These are phyloP conservation scores for Lepilemur septentrionalis DNA, from an alignment of 2,797 vertebrate species.

Conservation along the genomic window DNA sequence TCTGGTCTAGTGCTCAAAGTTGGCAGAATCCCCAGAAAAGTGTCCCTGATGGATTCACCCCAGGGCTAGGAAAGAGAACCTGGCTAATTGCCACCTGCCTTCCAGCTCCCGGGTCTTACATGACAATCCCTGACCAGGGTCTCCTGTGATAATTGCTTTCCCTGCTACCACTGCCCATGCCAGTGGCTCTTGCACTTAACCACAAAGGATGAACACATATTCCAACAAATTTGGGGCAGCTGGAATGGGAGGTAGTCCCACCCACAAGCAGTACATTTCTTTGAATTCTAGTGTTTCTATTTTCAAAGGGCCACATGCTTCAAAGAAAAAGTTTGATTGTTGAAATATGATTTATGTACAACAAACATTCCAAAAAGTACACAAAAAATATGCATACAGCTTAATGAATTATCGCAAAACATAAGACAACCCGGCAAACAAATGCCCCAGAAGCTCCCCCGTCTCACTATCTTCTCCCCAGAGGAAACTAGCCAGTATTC, in stretches of 20 bases:
- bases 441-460: background rate
- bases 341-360: background rate
- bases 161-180: too few species aligned
- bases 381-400: background rate
- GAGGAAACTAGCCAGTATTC: background rate
- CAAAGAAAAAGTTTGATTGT: background rate
- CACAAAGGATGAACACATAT: background rate
- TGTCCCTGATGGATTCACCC: background rate
- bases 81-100: background rate
- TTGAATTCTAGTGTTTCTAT: constrained; percentile 8
- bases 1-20: background rate
- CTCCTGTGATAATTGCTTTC: background rate
- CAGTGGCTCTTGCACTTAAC: background rate
- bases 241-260: background rate
- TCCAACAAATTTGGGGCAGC: background rate
- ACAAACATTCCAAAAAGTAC: background rate
- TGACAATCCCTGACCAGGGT: background rate
- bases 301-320: background rate
- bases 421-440: background rate
- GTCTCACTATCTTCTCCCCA: background rate
- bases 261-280: background rate
- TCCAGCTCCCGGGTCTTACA: background rate
- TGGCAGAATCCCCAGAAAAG: background rate
- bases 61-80: background rate
- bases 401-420: background rate